Conservation (phyloP, 2,888 invertebrate species). For the Euphydryas editha region DNA sequence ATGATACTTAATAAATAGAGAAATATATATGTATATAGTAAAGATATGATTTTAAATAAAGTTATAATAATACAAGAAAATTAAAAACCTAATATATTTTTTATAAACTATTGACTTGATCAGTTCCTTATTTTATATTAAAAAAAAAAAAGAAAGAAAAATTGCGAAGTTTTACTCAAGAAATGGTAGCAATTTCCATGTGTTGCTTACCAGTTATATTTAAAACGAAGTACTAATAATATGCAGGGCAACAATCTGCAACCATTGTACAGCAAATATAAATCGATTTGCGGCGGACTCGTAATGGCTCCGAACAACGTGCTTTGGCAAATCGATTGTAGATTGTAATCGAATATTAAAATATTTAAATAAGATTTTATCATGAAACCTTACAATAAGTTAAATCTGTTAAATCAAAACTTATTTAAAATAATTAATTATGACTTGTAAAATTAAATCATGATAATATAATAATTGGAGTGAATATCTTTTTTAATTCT, state of each 20-base stretch:
- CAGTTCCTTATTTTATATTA: background rate
- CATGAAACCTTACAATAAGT: background rate
- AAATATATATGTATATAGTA: no score
- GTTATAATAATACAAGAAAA: no score
- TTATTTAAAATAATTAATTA: background rate
- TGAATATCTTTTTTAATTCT: no score
- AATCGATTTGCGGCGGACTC: constrained; percentile 21
- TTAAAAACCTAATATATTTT: no score
- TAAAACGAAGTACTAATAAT: constrained; percentile 22
- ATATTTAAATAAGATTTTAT: constrained; percentile 11
- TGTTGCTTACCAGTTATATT: constrained; percentile 7
- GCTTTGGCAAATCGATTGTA: constrained; percentile 19
- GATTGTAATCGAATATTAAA: constrained; percentile 14
- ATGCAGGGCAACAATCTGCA: constrained; percentile 20
- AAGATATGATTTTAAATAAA: no score
- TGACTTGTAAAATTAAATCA: no score
- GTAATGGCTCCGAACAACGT: constrained; percentile 19
- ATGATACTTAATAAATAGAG: no score
- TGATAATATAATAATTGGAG: no score
- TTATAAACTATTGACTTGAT: background rate
- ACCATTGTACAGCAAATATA: constrained; percentile 18
- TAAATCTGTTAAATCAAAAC: background rate
- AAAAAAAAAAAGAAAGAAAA: no score
- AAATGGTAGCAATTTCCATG: constrained; percentile 15
- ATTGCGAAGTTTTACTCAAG: background rate